Base-by-base conservation (phyloP, 2,888 invertebrate genomes). In the Leptopilina syphax region DNA sequence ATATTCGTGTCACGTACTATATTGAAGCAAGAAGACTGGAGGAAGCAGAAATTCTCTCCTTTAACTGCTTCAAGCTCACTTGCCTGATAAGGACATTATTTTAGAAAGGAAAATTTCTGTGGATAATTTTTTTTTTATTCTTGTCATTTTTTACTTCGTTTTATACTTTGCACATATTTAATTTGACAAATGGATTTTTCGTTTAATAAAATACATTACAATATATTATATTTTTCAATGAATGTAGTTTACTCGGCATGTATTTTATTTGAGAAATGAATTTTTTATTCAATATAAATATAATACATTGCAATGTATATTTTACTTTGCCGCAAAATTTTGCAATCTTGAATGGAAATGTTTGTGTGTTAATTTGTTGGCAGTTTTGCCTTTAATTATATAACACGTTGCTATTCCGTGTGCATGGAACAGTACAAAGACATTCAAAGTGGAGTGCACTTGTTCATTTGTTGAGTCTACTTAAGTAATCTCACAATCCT, bases 401-500 rank as follows among this genome's bases (percentile, higher is more conserved):
- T 70, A 70, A 57, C 54, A 70, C 54, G 54, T 70, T 24, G n/a
- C n/a, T 47, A 41, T n/a, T 67, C 44, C 44, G 67, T 67, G 67
- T 18, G 50, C 50, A 8, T 67, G 34, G 9, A 44, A 44, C 44
- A 12, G 67, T 44, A 47, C 54, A 70, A 70, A 57, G 27, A 57
- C 54, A 13, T 57, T 54, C 54, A 70, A 70, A 70, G 12, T 77
- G 65, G 79, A 77, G 83, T 78, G 81, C 80, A 83, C 78, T 77
- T 83, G 86, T 84, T 86, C 86, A 85, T 86, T 86, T 86, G 67
- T 82, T 83, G 84, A 79, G 80, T 80, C 80, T 83, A 80, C 84
- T 86, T 80, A 81, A 84, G 85, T 88, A 88, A 88, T 86, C 87
- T 86, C 81, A 81, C 84, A 86, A 82, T 84, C 82, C 82, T 80